Evolutionary conservation across 2,113 vertebrate genomes (phyloP), one percentile per base, ranked within the genome.

Genomic region (Hydrolagus affinis): DNA sequence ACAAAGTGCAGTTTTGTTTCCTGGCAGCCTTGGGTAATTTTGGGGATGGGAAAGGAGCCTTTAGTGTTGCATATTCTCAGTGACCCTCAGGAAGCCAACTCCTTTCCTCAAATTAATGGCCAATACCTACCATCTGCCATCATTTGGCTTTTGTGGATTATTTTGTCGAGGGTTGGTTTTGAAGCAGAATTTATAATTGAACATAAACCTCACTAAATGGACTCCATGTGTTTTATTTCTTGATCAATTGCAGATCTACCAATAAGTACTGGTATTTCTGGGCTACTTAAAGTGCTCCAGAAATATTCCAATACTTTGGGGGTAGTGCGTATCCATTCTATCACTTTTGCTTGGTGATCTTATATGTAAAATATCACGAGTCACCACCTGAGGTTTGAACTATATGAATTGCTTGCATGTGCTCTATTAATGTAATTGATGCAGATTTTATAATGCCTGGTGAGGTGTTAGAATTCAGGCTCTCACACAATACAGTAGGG

Each of bases 341-440:
- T 23, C 25, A 62, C 62, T 78, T 72, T 78, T 78, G 21, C n/a
- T 78, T 62, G 59, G 62, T 44, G 62, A 62, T 6, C 76, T 78
- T 78, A 23, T 57, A 28, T 12, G 76, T 78, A 78, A 78, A 59
- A 59, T 78, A 59, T n/a, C 25, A 77, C 59, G 28, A 78, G 76
- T 78, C 28, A 78, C n/a, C 62, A 78, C 11, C 44, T 78, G 76
- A 62, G 44, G 44, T 28, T 78, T 78, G 59, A 78, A 78, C 25
- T 21, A 78, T 78, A 59, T 62, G 44, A 78, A 25, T 78, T n/a
- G 76, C 57, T 59, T 59, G 62, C 76, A 78, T 59, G 30, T 59
- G 62, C 12, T 21, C 10, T n/a, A 25, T 60, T 78, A 25, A 78
- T 78, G 17, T 62, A 60, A 78, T 62, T 30, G 23, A 23, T 8